Conservation (phyloP, 2,113 vertebrate genomes). For the Anolis carolinensis region DNA sequence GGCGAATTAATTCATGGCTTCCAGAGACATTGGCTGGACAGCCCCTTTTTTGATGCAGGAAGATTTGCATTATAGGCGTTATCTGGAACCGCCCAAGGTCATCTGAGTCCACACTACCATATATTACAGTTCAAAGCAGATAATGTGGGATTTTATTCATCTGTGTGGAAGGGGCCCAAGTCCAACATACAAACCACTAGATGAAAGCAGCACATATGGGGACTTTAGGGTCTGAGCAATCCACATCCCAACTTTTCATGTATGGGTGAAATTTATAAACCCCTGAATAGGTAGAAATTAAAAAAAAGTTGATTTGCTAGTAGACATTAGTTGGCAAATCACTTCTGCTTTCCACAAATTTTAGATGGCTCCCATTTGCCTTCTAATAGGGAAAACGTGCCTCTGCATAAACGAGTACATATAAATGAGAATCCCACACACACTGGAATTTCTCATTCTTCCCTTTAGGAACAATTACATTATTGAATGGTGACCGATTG, state of each 20-base stretch:
- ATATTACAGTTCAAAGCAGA: too few species aligned
- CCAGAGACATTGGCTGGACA: too few species aligned
- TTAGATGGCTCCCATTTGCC: not conserved
- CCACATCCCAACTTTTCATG: not conserved
- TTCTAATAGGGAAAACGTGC: not conserved
- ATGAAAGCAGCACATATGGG: not conserved
- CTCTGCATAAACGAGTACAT: not conserved
- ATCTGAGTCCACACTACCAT: too few species aligned
- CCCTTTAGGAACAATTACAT: not conserved
- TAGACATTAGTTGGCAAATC: not conserved
- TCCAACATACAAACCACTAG: too few species aligned
- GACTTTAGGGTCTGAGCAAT: not conserved
- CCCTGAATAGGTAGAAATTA: not conserved
- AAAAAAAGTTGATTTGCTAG: not conserved
- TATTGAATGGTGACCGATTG: not conserved
- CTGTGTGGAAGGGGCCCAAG: too few species aligned
- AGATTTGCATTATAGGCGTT: too few species aligned
- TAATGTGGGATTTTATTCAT: too few species aligned
- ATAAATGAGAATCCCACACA: not conserved
- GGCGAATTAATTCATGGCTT: too few species aligned
- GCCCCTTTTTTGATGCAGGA: too few species aligned
- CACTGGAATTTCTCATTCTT: not conserved
- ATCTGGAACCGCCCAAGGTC: too few species aligned
- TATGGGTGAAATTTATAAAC: not conserved
- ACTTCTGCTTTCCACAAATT: not conserved